A percentile compares a stretch with the other conserved stretches of the same genome.
phyloP scores from a whole-genome alignment of 2,797 vertebrate genomes.

The Microcaecilia unicolor region DNA sequence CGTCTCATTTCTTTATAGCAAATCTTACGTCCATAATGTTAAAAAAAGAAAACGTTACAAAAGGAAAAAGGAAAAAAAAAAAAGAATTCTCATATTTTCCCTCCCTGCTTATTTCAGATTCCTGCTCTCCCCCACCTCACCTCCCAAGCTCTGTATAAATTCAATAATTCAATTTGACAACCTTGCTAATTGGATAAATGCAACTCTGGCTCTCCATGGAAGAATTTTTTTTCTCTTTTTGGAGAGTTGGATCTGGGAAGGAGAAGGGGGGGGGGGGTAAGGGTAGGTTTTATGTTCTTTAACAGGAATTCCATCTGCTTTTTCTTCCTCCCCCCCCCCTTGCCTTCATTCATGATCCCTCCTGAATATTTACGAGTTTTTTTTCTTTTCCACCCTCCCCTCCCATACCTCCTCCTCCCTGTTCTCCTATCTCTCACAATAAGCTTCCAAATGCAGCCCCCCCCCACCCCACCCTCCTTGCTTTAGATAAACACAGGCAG shows the following conservation, averaged over 20 bases:
- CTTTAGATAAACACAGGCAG: constrained; percentile 98
- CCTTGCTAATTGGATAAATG: constrained; percentile 98
- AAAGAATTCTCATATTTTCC: constrained; percentile 34
- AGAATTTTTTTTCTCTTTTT: constrained; percentile 70
- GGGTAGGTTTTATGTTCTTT: constrained; percentile 19
- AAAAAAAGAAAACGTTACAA: constrained; percentile 9
- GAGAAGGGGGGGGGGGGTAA: constrained; percentile 4
- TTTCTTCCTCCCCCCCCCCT: constrained; percentile 54
- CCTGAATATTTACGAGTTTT: constrained; percentile 87
- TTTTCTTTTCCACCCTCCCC: constrained; percentile 5
- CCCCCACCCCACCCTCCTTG: constrained; percentile 60
- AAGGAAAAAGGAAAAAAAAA: too few relatives aligned
- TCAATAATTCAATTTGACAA: constrained; percentile 92
- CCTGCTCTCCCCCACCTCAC: constrained; percentile 19
- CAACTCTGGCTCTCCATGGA: constrained; percentile 57
- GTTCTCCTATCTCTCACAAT: constrained; percentile 54
- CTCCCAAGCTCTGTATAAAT: constrained; percentile 72
- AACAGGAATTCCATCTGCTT: constrained; percentile 72
- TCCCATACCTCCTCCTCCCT: constrained; percentile 15
- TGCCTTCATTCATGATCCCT: constrained; percentile 57
- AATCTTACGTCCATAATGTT: constrained; percentile 17
- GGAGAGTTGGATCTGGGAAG: constrained; percentile 19
- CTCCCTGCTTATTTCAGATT: constrained; percentile 46
- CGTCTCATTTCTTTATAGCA: constrained; percentile 29
- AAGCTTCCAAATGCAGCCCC: constrained; percentile 39